Evolutionary conservation across 2,113 vertebrate species (phyloP).

Genomic region (Fulica atra): DNA sequence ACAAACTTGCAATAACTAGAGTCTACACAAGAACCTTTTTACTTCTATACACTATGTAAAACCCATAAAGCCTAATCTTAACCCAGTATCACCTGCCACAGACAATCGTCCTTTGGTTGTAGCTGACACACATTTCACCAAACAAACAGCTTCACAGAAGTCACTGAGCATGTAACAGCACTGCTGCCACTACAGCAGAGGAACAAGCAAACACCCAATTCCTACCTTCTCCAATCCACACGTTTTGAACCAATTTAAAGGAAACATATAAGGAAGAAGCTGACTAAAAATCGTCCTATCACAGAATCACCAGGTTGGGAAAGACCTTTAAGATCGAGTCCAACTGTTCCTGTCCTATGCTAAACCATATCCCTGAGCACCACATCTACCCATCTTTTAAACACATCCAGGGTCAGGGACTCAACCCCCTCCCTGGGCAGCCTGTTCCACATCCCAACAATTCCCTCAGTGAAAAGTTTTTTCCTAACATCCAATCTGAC

Average conservation of each 20-base stretch:
- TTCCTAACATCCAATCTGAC: no score
- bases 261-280: background rate
- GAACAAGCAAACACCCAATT: accelerated
- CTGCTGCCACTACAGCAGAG: accelerated
- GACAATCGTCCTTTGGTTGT: background rate
- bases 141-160: background rate
- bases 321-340: no score
- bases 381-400: no score
- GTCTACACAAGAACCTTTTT: background rate
- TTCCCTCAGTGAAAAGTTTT: no score
- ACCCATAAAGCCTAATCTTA: background rate
- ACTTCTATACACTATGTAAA: accelerated
- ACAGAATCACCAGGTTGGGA: no score
- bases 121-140: accelerated
- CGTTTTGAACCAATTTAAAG: background rate
- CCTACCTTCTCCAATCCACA: background rate
- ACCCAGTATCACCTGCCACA: background rate
- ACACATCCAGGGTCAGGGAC: no score
- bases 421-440: no score
- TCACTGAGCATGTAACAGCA: accelerated
- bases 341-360: no score
- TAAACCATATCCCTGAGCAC: no score
- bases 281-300: background rate
- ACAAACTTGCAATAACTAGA: background rate
- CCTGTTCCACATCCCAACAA: no score